Base-by-base conservation (phyloP, 2,888 invertebrate genomes). In the Emesis furor region DNA sequence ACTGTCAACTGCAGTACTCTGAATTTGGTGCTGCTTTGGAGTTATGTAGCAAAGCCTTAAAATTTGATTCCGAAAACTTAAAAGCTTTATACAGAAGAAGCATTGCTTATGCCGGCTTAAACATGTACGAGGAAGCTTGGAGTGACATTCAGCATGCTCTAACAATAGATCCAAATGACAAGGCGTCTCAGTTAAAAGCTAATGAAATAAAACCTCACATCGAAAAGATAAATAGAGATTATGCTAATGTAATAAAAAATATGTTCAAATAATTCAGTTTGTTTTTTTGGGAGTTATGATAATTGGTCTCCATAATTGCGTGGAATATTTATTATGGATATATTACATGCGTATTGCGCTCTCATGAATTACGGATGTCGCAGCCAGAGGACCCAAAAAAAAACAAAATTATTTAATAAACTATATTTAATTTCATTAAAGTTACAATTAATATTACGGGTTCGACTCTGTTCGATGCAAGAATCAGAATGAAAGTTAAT, bases 11-110 rank as follows among this genome's bases (percentile, higher is more conserved):
- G 30, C 98, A 98, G 84, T 97, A 97, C 83, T 94, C 97, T 10
- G 98, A 98, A 86, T 98, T 97, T 93, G 97, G 97, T 5, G 97
- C 98, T 82, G 98, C 98, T 0, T 92, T 98, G 42, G 95, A 97
- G 59, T 96, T 98, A 12, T 98, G 99, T 88, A 98, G 98, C 73
- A 97, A 98, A 90, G 99, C 98, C 0, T 94, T 99, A 3, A 97
- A 97, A 78, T 92, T 98, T n/a, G 98, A 99, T 89, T 94, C 98
- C 0, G 97, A 98, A 8, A 99, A 98, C 92, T 98, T 98, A 1
- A 99, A 99, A 94, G 99, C 99, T 0, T 95, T 98, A 0, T 99
- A 99, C 95, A 97, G 99, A 87, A 96, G 98, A 83, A 99, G 98
- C 8, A 97, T 98, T 93, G 98, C 99, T 0, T 97, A 98, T 95